Evolutionary conservation across 2,888 invertebrate species (phyloP), one percentile per base, ranked within the genome.

Genomic region (Sceliomorpha sp.): DNA sequence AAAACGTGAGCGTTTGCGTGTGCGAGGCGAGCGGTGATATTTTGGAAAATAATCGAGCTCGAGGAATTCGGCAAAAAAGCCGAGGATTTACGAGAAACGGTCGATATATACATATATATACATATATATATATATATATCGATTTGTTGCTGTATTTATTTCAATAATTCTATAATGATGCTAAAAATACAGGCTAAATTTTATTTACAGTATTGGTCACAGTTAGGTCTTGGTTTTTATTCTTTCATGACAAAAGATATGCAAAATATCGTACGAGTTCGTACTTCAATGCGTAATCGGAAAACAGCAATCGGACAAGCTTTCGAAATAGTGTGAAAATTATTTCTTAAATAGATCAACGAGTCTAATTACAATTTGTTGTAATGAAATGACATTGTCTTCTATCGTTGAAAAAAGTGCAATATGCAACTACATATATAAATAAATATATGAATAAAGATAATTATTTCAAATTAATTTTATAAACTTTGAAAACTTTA

Each of bases 161-260:
- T 76, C 75, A 74, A 75, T 79, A 76, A 75, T 78, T 79, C 73
- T 79, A 72, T 68, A 75, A 73, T 76, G 73, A 77, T 58, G 73
- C 77, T 78, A 81, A 76, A 75, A 74, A 79, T 80, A 80, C 75
- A 55, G 75, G 69, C 75, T 78, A 79, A 72, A 73, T 79, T 77
- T 71, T 83, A 82, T 83, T 76, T 82, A 83, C 81, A 81, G 74
- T 59, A 73, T 83, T 83, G 82, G 82, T 83, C 82, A 81, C 83
- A 78, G 81, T 78, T 81, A 76, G 72, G 74, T 76, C 63, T 37
- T 66, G 70, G 67, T 58, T 47, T 63, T 31, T 72, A 58, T 72
- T 67, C 64, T 66, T 63, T 70, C 63, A 77, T 71, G 77, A 75
- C 71, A 75, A 66, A 66, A 76, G 80, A 77, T 79, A 80, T 81